phyloP scores from a whole-genome alignment of 2,888 invertebrate genomes.

The Spatulosminthurus flaviceps region DNA sequence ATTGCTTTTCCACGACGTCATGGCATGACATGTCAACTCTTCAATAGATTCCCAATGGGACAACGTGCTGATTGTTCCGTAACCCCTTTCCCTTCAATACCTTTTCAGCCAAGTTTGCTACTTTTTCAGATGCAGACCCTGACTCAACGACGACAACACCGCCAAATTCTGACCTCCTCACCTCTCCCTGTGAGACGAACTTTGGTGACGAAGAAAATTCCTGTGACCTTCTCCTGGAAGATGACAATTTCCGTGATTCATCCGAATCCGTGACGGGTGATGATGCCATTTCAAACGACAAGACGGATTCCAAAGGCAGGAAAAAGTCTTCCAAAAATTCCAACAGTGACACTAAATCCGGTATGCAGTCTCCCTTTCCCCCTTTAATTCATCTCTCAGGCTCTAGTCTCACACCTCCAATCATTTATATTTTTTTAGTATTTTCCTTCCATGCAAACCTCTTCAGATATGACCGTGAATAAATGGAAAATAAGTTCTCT shows the following conservation, averaged over 20 bases:
- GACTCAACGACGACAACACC: constrained; percentile 64
- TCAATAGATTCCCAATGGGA: constrained; percentile 49
- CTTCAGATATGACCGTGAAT: no score
- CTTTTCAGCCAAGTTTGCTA: constrained; percentile 9
- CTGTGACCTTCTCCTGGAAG: constrained; percentile 63
- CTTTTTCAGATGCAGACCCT: constrained; percentile 62
- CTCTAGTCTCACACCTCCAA: background rate
- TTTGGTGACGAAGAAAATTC: constrained; percentile 63
- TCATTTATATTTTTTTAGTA: background rate
- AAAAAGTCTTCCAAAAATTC: constrained; percentile 64
- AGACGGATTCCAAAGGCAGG: constrained; percentile 62
- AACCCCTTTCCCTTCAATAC: constrained; percentile 36
- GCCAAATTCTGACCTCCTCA: constrained; percentile 63
- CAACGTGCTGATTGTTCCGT: constrained; percentile 13
- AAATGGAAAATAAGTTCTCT: no score
- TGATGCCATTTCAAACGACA: constrained; percentile 62
- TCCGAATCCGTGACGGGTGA: constrained; percentile 63
- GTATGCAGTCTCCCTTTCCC: constrained; percentile 51
- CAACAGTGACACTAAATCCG: constrained; percentile 64
- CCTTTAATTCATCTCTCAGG: background rate
- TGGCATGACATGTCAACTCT: constrained; percentile 39
- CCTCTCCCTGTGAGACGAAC: constrained; percentile 63
- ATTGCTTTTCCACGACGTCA: constrained; percentile 53
- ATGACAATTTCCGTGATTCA: constrained; percentile 62
- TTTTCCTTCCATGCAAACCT: no score